These are phyloP conservation scores for Pitta sordida DNA, from an alignment of 2,113 vertebrate genomes.

Conservation along the genomic window DNA sequence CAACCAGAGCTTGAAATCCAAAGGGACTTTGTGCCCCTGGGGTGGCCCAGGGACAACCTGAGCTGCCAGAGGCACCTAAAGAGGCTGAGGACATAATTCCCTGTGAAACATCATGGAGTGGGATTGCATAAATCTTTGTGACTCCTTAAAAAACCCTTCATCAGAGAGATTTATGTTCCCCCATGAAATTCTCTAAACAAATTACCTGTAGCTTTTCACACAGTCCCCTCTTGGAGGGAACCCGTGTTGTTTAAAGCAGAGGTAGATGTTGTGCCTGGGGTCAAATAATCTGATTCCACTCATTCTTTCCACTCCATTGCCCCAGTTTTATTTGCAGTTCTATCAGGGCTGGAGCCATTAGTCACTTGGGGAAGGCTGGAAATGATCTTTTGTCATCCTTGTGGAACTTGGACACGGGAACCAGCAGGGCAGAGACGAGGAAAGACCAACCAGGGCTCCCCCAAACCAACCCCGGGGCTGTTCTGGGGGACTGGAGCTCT, in stretches of 20 bases:
- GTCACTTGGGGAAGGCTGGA: not conserved
- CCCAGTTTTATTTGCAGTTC: not conserved
- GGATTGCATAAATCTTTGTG: not conserved
- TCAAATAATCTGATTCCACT: not conserved
- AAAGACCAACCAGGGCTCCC: not conserved
- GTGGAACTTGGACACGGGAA: not conserved
- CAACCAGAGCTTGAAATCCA: too few species aligned
- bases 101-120: not conserved
- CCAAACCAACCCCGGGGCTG: not conserved
- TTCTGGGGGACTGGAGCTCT: not conserved
- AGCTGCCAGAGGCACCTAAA: not conserved
- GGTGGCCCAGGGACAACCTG: not conserved
- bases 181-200: not conserved
- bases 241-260: not conserved
- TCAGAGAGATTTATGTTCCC: not conserved
- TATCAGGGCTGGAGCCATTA: not conserved
- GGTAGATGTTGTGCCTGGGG: not conserved
- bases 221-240: not conserved
- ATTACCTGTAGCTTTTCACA: not conserved
- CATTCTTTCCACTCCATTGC: not conserved
- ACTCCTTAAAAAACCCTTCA: not conserved
- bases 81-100: not conserved
- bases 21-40: not conserved
- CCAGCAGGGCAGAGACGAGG: not conserved
- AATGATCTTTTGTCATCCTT: not conserved